phyloP scores from a whole-genome alignment of 2,888 invertebrate species.

The Tanypteryx hageni region DNA sequence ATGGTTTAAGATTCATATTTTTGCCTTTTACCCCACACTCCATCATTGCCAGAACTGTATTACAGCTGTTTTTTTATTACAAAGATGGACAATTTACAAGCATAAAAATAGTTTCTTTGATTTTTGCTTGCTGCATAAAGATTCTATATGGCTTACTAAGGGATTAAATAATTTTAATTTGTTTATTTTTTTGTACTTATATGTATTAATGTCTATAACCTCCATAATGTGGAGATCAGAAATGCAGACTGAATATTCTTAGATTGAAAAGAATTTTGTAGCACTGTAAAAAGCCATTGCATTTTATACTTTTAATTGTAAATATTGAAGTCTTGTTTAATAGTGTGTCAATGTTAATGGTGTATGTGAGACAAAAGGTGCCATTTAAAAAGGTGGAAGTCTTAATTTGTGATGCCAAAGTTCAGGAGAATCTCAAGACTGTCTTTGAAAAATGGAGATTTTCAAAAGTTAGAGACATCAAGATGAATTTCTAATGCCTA shows the following conservation, averaged over 20 bases:
- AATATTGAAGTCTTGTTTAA: conserved; percentile 50
- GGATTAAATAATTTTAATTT: not conserved
- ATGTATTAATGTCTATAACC: not conserved
- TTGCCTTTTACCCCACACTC: not conserved
- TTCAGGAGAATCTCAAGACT: conserved; percentile 64
- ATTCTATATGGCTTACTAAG: not conserved
- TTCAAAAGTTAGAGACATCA: conserved; percentile 39
- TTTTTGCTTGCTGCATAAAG: not conserved
- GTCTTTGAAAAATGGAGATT: conserved; percentile 58
- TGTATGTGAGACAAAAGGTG: conserved; percentile 41
- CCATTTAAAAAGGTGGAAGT: conserved; percentile 48
- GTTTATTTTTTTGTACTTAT: conserved; percentile 9
- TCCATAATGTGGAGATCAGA: not conserved
- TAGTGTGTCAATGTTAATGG: conserved; percentile 56
- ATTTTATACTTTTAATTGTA: conserved; percentile 55
- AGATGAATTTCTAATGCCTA: conserved; percentile 54
- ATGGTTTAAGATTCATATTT: too few species aligned
- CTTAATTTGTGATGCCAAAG: conserved; percentile 60
- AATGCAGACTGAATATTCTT: conserved; percentile 58
- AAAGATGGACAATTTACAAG: not conserved
- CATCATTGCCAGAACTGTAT: not conserved
- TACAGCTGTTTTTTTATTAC: not conserved
- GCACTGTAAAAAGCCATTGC: conserved; percentile 31
- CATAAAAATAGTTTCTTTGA: not conserved
- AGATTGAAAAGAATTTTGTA: conserved; percentile 52